Evolutionary conservation across 2,797 vertebrate genomes (phyloP).

Genomic region (Syndactyla subalaris): DNA sequence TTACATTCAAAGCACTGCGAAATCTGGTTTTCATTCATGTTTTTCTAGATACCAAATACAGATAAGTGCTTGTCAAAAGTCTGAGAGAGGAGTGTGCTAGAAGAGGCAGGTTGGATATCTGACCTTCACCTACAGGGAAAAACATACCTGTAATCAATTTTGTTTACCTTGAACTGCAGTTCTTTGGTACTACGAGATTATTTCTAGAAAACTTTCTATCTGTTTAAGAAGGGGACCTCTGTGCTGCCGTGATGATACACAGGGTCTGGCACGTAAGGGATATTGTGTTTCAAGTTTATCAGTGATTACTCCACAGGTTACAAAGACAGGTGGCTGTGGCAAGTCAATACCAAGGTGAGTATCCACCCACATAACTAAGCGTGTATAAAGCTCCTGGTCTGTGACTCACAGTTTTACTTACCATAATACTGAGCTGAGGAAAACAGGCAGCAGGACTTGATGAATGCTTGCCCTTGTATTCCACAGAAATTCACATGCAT

Average conservation of each 20-base stretch:
- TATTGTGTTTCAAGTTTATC: not conserved
- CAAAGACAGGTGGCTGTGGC: not conserved
- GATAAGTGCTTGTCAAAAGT: not conserved
- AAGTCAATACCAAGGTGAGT: slow-evolving; percentile 20
- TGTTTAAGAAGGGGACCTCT: not conserved
- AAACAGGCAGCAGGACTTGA: slow-evolving; percentile 38
- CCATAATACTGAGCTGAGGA: slow-evolving; percentile 24
- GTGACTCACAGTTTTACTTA: slow-evolving; percentile 35
- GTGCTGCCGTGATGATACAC: not conserved
- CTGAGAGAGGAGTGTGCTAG: not conserved
- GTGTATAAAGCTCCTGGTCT: slow-evolving; percentile 17
- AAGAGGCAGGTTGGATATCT: not conserved
- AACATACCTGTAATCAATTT: not conserved
- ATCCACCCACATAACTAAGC: slow-evolving; percentile 42
- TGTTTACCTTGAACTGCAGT: not conserved
- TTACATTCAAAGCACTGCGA: not conserved
- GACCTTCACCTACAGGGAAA: not conserved
- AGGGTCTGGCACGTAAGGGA: not conserved
- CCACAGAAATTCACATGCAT: slow-evolving; percentile 40
- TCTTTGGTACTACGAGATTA: not conserved
- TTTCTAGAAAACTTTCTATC: not conserved
- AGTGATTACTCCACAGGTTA: not conserved
- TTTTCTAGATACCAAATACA: not conserved
- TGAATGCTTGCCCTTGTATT: slow-evolving; percentile 55
- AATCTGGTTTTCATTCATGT: not conserved